These are phyloP conservation scores for Cyprinodon variegatus DNA, from an alignment of 2,113 vertebrate genomes.

Conservation along the genomic window DNA sequence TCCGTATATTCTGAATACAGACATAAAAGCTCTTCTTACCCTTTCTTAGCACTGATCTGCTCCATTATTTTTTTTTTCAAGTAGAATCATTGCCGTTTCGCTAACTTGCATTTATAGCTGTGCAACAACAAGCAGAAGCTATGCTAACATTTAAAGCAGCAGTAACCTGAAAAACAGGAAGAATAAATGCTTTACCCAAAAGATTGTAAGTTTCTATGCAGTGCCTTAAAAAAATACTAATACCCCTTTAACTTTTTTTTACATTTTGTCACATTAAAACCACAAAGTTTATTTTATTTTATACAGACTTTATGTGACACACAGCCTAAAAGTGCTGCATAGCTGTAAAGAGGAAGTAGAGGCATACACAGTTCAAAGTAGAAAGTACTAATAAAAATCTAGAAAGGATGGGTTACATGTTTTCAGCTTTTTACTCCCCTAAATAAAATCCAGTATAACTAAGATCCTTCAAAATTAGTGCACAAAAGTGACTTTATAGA, in stretches of 20 bases:
- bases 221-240: not conserved
- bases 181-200: not conserved
- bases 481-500: too few species aligned
- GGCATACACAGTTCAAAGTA: not conserved
- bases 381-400: not conserved
- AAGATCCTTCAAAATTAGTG: too few species aligned
- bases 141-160: not conserved
- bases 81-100: slow-evolving; percentile 4
- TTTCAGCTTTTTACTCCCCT: not conserved
- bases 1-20: not conserved
- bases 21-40: not conserved
- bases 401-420: not conserved
- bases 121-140: slow-evolving; percentile 17
- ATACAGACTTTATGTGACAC: not conserved
- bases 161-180: slow-evolving; percentile 9
- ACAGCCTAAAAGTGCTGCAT: not conserved
- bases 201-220: not conserved
- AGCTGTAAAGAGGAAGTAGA: not conserved
- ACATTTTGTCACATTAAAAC: not conserved
- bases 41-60: slow-evolving; percentile 15
- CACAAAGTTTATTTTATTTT: too few species aligned
- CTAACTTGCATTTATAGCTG: not conserved
- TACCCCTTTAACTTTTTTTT: not conserved
- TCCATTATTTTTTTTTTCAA: not conserved
- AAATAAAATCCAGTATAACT: not conserved